Conservation (phyloP, 2,888 invertebrate species). For the Drosophila monieri region DNA sequence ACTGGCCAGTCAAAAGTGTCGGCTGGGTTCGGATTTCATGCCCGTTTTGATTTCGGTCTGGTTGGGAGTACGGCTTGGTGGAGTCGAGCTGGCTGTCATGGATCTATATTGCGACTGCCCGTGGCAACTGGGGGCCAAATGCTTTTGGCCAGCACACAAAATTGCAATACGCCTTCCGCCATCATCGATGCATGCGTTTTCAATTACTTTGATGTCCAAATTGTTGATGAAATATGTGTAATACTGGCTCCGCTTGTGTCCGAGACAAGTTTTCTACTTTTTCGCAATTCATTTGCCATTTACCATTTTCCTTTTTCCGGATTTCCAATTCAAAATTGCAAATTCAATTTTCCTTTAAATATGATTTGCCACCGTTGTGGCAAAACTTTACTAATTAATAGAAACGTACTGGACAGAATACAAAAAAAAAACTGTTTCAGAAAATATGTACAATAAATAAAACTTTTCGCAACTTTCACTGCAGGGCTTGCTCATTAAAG, state of each 20-base stretch:
- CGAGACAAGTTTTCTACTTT: constrained; percentile 37
- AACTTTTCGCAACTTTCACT: constrained; percentile 32
- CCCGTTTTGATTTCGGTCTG: constrained; percentile 2
- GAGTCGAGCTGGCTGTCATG: constrained; percentile 30
- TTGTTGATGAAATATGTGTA: constrained; percentile 57
- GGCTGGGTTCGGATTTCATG: constrained; percentile 42
- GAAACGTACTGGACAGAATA: constrained; percentile 39
- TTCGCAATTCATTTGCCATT: constrained; percentile 34
- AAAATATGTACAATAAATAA: constrained; percentile 12
- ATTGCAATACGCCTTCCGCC: constrained; percentile 44
- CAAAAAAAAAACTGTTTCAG: constrained; percentile 19
- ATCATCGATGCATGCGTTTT: constrained; percentile 62
- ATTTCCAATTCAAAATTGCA: constrained; percentile 43
- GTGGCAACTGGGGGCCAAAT: constrained; percentile 31
- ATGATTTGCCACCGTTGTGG: constrained; percentile 30
- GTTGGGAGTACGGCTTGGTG: not conserved
- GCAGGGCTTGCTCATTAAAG: constrained; percentile 37
- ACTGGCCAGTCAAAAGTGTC: constrained; percentile 66
- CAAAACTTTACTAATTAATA: constrained; percentile 74
- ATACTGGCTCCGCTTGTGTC: constrained; percentile 13
- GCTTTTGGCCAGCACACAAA: constrained; percentile 42
- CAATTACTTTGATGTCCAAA: constrained; percentile 65
- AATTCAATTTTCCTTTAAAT: constrained; percentile 38
- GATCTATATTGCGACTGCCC: constrained; percentile 53
- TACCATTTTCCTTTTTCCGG: constrained; percentile 30